Base-by-base conservation (phyloP, 1,140 invertebrate genomes). In the Bombus haemorrhoidalis region DNA sequence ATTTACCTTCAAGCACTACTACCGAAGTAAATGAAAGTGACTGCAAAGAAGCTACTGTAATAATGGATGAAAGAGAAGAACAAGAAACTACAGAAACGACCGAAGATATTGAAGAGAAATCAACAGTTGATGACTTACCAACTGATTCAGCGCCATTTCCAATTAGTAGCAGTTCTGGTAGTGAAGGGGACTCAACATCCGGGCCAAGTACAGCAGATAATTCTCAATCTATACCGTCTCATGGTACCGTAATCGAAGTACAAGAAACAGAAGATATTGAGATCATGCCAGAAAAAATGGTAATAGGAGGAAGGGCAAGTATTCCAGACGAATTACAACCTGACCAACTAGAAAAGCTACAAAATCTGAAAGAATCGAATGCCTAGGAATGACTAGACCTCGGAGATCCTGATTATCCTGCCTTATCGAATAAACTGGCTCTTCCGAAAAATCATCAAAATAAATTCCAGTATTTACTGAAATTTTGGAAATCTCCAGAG, bases 321-420 rank as follows among this genome's bases (percentile, higher is more conserved):
- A 98, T 98, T 92, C 98, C 98, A 15, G 97, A 98, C 91, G 98
- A 98, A 93, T 95, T 98, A 72, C 97, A 98, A 92, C 97, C 97
- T 4, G 97, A 98, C 91, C 98, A 98, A 94, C 95, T 98, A 86
- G 98, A 97, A 43, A 96, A 97, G 92, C 96, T 98, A 53, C 97
- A 98, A 93, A 97, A 97, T 93, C 95, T 98, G 32, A 98, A 98
- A 94, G 98, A 98, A 94, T 98, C 98, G 80, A 98, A 98, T 94
- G 98, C 98, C 95, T 98, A 97, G 95, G 93, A 93, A 90, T 93
- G 93, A 93, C 92, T 92, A 89, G 90, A 92, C 93, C 94, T 94
- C 94, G 93, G 94, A 90, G 91, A 92, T 90, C 86, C 81, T 53
- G 77, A 91, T 57, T 91, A 90, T 91, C 89, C 91, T 91, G 93